Evolutionary conservation across 1,140 invertebrate species (phyloP).

Genomic region (Procambarus clarkii): DNA sequence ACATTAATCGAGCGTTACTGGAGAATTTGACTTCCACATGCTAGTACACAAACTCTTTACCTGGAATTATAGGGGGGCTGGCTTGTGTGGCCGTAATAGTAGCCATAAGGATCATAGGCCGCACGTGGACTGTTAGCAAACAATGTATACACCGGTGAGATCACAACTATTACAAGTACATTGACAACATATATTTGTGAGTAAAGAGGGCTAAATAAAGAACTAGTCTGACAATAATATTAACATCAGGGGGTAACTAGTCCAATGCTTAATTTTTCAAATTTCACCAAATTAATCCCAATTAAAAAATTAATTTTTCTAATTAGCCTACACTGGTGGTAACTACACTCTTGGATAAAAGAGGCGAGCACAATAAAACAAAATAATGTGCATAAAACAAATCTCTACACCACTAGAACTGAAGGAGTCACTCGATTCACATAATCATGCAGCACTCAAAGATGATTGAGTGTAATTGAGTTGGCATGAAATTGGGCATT

Average conservation of each 20-base stretch:
- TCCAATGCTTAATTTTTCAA: background rate
- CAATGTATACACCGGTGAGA: constrained; percentile 22
- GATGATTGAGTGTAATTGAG: no score
- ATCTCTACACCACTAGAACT: no score
- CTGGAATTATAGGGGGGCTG: constrained; percentile 61
- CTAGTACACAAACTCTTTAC: constrained; percentile 47
- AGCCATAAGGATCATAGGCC: constrained; percentile 62
- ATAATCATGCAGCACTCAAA: no score
- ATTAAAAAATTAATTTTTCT: background rate
- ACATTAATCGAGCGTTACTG: constrained; percentile 4
- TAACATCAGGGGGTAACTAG: background rate
- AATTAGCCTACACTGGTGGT: background rate
- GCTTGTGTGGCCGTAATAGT: constrained; percentile 52
- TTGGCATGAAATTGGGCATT: no score
- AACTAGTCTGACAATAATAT: background rate
- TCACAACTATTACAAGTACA: constrained; percentile 23
- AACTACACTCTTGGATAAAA: no score
- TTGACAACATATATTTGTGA: constrained; percentile 3
- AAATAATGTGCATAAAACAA: no score
- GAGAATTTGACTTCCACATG: constrained; percentile 22
- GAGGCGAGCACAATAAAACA: no score
- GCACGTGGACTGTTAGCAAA: constrained; percentile 57
- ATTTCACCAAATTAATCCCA: background rate
- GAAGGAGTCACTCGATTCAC: no score
- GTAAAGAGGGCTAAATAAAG: background rate